Evolutionary conservation across 1,140 invertebrate genomes (phyloP), one percentile per base, ranked within the genome.

Genomic region (Caenorhabditis remanei): DNA sequence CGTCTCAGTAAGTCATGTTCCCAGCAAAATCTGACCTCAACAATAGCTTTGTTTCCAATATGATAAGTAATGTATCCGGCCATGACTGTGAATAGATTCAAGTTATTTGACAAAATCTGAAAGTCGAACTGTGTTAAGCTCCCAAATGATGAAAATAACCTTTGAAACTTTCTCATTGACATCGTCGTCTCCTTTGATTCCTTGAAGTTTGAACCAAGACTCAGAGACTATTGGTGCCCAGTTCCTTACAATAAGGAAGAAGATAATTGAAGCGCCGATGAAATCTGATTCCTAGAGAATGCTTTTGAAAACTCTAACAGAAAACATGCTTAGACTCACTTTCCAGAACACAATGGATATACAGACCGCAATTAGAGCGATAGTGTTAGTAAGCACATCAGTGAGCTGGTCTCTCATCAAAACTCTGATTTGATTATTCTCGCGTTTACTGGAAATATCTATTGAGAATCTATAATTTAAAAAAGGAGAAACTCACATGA

Each of bases 371-470:
- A 58, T 53, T 2, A 85, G 63, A n/a, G 85, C 67, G 19, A 85
- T 58, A 9, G 43, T 24, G 46, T 85, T 85, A 19, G 53, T 85
- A 19, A 85, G 16, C 8, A 85, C 50, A 56, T 85, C 85, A n/a
- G 63, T 85, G 3, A 56, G 50, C 67, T 85, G 85, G 53, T 85
- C 85, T 53, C 63, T 85, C 67, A 61, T 71, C 40, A 85, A 67
- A 56, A 85, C 67, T 53, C 67, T 11, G 4, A 85, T 65, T 56
- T 85, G 63, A 40, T 55, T 75, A 16, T 75, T 56, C 32, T 84
- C 48, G 16, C 58, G 43, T 50, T 58, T 55, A 14, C 85, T 85
- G 50, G 79, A 67, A 65, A 21, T 19, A 43, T 32, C 7, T 21
- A 32, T 6, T n/a, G 56, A 63, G 19, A 21, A 63, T 4, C 6